A percentile compares a stretch with the other conserved stretches of the same genome.
These are phyloP conservation scores for Teleiodes luculella DNA, from an alignment of 2,888 invertebrate species.

Conservation along the genomic window DNA sequence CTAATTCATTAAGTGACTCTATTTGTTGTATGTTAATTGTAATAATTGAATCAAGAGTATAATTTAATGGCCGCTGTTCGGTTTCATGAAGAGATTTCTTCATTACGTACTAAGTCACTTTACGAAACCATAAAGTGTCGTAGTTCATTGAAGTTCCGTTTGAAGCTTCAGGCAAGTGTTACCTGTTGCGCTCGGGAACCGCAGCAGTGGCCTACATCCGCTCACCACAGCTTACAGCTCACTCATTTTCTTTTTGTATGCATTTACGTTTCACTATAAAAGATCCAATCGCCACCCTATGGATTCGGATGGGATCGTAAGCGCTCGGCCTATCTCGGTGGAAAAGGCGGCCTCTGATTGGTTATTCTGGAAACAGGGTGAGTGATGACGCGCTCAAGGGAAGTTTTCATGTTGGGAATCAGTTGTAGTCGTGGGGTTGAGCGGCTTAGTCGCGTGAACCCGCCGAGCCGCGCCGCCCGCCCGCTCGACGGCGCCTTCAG, in stretches of 20 bases:
- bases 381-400: conserved; percentile 70
- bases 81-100: too few species aligned
- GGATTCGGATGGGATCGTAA: conserved; percentile 54
- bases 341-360: conserved; percentile 49
- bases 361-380: conserved; percentile 59
- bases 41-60: too few species aligned
- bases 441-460: conserved; percentile 57
- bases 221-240: conserved; percentile 56
- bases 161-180: conserved; percentile 27
- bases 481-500: conserved; percentile 51
- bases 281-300: conserved; percentile 72
- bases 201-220: conserved; percentile 46
- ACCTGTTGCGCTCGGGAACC: conserved; percentile 60
- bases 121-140: neutral
- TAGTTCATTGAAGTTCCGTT: neutral
- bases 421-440: conserved; percentile 67
- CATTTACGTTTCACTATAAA: conserved; percentile 78
- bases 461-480: too few species aligned
- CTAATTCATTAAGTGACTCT: neutral
- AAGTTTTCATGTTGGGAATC: conserved; percentile 73
- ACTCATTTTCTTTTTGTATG: conserved; percentile 71
- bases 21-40: too few species aligned
- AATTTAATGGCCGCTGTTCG: too few species aligned
- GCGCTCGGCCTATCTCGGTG: conserved; percentile 51
- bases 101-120: too few species aligned